A percentile compares a stretch with the other conserved stretches of the same genome.
These are phyloP conservation scores for Seira musarum DNA, from an alignment of 2,888 invertebrate species.

Conservation along the genomic window DNA sequence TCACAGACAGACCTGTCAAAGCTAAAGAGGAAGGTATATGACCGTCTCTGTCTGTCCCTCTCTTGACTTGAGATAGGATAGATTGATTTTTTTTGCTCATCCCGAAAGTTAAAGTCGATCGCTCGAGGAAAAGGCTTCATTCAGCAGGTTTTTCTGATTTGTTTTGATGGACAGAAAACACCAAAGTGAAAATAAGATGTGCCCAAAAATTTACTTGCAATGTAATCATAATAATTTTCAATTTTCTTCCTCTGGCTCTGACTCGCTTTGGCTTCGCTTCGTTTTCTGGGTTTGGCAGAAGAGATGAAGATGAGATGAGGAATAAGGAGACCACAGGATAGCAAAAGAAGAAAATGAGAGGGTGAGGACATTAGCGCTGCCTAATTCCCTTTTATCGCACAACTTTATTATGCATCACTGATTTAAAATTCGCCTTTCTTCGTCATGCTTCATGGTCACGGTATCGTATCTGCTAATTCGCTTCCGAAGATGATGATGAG, in stretches of 20 bases:
- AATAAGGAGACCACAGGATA: background rate
- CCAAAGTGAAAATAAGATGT: background rate
- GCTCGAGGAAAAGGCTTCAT: background rate
- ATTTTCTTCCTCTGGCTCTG: constrained; percentile 36
- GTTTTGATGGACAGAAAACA: background rate
- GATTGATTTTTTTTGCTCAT: background rate
- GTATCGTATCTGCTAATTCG: constrained; percentile 2
- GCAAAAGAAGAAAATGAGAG: background rate
- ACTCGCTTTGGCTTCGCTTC: background rate
- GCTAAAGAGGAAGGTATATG: no score
- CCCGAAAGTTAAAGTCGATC: background rate
- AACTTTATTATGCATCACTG: constrained; percentile 53
- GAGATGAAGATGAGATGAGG: constrained; percentile 12
- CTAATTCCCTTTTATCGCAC: constrained; percentile 52
- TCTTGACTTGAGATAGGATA: no score
- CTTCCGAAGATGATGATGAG: background rate
- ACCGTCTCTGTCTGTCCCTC: no score
- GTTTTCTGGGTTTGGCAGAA: background rate
- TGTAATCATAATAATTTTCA: constrained; percentile 31
- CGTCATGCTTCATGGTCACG: background rate
- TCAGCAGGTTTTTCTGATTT: no score
- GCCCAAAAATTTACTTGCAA: background rate
- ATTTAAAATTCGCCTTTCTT: no score
- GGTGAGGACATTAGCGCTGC: constrained; percentile 34
- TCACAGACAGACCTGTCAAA: background rate